Conservation (phyloP, 2,113 vertebrate species). For the Accipiter virgatus region DNA sequence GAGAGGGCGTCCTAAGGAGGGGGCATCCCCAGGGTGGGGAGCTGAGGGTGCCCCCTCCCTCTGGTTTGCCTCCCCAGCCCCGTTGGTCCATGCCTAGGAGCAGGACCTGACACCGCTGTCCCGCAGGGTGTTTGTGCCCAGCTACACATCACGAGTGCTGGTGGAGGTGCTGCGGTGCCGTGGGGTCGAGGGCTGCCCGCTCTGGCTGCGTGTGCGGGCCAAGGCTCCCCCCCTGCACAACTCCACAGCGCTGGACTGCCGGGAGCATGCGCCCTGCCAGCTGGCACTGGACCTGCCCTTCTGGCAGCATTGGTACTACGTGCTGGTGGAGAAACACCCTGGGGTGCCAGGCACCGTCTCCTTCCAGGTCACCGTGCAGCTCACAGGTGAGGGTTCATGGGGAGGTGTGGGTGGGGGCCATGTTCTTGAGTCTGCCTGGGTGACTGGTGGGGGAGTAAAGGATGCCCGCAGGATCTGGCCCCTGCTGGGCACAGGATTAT, state of each 20-base stretch:
- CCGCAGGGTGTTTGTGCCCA: conserved; percentile 92
- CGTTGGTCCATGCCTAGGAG: not conserved
- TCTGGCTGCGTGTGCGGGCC: conserved; percentile 88
- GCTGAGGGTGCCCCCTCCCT: not conserved
- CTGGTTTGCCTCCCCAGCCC: not conserved
- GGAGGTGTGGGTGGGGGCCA: not conserved
- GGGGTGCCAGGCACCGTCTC: conserved; percentile 74
- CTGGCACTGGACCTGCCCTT: conserved; percentile 83
- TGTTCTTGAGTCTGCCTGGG: not conserved
- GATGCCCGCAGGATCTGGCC: accelerated
- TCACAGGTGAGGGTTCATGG: conserved; percentile 82
- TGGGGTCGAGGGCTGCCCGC: conserved; percentile 78
- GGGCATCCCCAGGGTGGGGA: not conserved
- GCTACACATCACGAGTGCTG: conserved; percentile 88
- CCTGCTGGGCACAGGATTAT: not conserved
- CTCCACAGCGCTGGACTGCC: conserved; percentile 88
- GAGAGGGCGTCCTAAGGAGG: not conserved
- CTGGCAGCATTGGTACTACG: conserved; percentile 98
- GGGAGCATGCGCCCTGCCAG: conserved; percentile 79
- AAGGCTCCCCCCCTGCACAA: conserved; percentile 95
- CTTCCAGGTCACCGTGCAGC: conserved; percentile 88
- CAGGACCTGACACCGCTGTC: not conserved
- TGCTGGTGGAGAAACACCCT: conserved; percentile 88
- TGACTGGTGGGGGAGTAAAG: not conserved
- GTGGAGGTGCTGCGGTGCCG: conserved; percentile 88